phyloP scores from a whole-genome alignment of 2,113 vertebrate genomes.

The Lethenteron camtschaticum region DNA sequence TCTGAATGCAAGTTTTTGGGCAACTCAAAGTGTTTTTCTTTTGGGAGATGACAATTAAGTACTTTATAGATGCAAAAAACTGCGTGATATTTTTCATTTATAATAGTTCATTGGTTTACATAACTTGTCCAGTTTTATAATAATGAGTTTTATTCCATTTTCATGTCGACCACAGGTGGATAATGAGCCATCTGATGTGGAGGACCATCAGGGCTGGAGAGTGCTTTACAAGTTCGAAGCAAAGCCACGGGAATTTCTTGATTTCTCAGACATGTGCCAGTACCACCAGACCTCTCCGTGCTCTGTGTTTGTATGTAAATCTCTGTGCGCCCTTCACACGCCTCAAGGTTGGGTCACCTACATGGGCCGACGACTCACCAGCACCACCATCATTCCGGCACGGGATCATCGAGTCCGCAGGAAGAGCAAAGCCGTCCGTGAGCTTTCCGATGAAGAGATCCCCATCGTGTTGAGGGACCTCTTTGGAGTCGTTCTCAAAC shows the following conservation, averaged over 20 bases:
- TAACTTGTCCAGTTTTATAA: too few relatives aligned
- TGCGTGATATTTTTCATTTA: too few relatives aligned
- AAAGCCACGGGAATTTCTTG: slow-evolving; percentile 16
- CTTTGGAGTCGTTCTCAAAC: slow-evolving; percentile 22
- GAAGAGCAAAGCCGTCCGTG: slow-evolving; percentile 3
- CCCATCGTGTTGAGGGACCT: slow-evolving; percentile 17
- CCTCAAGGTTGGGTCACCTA: slow-evolving; percentile 22
- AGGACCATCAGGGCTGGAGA: slow-evolving; percentile 14
- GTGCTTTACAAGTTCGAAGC: slow-evolving; percentile 30
- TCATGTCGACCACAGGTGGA: too few relatives aligned
- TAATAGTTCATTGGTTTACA: too few relatives aligned
- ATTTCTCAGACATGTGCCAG: slow-evolving; percentile 26
- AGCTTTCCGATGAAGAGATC: slow-evolving; percentile 26
- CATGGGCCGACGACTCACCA: slow-evolving; percentile 23
- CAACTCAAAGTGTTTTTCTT: too few relatives aligned
- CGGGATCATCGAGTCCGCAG: slow-evolving; percentile 14
- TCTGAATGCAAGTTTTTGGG: too few relatives aligned
- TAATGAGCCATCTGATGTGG: background rate
- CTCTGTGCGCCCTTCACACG: slow-evolving; percentile 22
- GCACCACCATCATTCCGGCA: slow-evolving; percentile 16
- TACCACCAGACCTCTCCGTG: slow-evolving; percentile 31
- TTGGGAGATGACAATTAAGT: too few relatives aligned
- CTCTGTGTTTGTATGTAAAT: slow-evolving; percentile 29
- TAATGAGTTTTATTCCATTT: too few relatives aligned
- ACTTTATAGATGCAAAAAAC: too few relatives aligned